Evolutionary conservation across 2,888 invertebrate species (phyloP), one percentile per base, ranked within the genome.

Genomic region (Nysson spinosus): DNA sequence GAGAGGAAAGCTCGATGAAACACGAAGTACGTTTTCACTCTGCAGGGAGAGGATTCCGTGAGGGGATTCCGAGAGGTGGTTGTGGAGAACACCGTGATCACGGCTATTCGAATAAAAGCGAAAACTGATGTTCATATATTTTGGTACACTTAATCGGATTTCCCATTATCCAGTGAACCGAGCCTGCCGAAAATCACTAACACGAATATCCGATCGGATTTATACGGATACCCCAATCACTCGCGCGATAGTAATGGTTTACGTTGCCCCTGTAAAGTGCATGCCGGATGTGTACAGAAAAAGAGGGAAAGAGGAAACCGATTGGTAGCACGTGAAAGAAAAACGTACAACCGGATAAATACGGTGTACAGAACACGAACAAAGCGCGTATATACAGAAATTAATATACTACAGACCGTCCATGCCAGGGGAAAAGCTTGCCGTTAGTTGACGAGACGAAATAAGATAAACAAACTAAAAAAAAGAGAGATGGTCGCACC

Each of bases 371-470:
- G 9, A 55, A 30, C 11, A 17, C 9, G 28, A 52, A 34, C 16
- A 34, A 28, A 28, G 28, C 28, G 40, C 54, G 46, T 5, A 49
- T 47, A 56, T 63, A 64, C 37, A 44, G 67, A 70, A 60, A 62
- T 69, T 67, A 72, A 75, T 64, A 56, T 46, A 65, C 52, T 72
- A 75, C 64, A 81, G 77, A 77, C 80, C 82, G 81, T 79, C 78
- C 80, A 80, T 69, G 54, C 68, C 75, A 75, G 71, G 79, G 77
- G 75, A 51, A 78, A 66, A 61, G 74, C 80, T 69, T 72, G 66
- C 73, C 74, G 68, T 40, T 57, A 40, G 58, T 46, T 30, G 44
- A 52, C 46, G 43, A 72, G 44, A 55, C 16, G 22, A 28, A 16
- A 11, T 17, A 28, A 9, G 4, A 43, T 17, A 35, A 34, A 46